Evolutionary conservation across 1,140 invertebrate species (phyloP), one percentile per base, ranked within the genome.

Genomic region (Cotesia typhae): DNA sequence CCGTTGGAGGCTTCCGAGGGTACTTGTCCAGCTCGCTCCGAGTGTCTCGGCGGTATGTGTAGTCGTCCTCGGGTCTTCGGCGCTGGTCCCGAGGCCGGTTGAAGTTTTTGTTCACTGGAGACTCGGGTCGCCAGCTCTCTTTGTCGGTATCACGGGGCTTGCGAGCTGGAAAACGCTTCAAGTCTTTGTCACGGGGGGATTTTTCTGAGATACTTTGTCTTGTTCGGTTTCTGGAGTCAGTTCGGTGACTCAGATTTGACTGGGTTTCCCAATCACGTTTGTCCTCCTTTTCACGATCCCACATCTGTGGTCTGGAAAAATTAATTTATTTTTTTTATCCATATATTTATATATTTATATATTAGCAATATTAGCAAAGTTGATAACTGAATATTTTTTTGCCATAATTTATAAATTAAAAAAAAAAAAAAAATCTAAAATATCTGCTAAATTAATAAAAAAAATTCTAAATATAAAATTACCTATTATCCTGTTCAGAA

Each of bases 1-100:
- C 89, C n/a, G 87, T 87, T 1, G 89, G 88, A 68, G 89, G 89
- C 76, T 90, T 90, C 14, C 86, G 81, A 74, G 85, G 86, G 76
- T 85, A 83, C 75, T 89, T 89, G 41, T 88, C 85, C 73, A 82
- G 79, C 3, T 89, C 85, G 74, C 88, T 90, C 53, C 88, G 82
- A 64, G 88, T 88, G 74, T 90, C 89, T 71, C 89, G 79, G 28
- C 87, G 82, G 80, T 86, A 84, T 60, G 80, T 78, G 66, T 82
- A 82, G 60, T 75, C 63, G 76, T 79, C 83, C 67, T 88, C 82
- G 51, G 89, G 88, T 79, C 84, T 79, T 36, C 64, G 38, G 12
- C n/a, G 4, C 3, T 66, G 17, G 36, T 67, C 28, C 7, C 36
- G 35, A 12, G 10, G 51, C 53, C 28, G 63, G 53, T 67, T 59